Evolutionary conservation across 2,888 invertebrate genomes (phyloP).

Genomic region (Yponomeuta evonymella): DNA sequence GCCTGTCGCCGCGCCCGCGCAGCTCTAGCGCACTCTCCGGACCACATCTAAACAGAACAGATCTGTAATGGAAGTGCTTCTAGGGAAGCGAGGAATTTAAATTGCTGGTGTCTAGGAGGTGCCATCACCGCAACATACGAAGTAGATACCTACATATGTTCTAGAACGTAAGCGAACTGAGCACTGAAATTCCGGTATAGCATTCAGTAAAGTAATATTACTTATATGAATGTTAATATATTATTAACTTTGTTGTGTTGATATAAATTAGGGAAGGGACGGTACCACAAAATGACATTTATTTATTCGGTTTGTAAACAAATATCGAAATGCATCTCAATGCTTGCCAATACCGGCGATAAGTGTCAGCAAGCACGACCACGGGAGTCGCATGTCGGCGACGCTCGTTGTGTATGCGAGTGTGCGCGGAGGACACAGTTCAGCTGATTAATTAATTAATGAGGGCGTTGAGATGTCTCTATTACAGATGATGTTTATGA

Average conservation of each 20-base stretch:
- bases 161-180: not conserved
- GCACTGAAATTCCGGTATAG: too few species aligned
- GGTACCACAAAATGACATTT: too few species aligned
- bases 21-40: not conserved
- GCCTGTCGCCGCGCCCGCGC: constrained; percentile 7
- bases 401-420: not conserved
- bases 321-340: too few species aligned
- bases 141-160: not conserved
- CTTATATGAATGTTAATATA: too few species aligned
- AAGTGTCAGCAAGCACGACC: too few species aligned
- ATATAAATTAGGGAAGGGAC: too few species aligned
- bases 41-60: not conserved
- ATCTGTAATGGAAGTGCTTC: not conserved
- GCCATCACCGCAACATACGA: not conserved
- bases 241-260: too few species aligned
- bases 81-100: not conserved
- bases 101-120: not conserved
- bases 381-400: too few species aligned
- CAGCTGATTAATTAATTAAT: constrained; percentile 11
- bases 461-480: constrained; percentile 4
- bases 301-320: too few species aligned
- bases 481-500: not conserved
- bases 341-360: too few species aligned
- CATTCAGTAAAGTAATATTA: too few species aligned
- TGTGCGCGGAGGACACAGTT: not conserved